Conservation (phyloP, 2,113 vertebrate species). For the Gobius niger region DNA sequence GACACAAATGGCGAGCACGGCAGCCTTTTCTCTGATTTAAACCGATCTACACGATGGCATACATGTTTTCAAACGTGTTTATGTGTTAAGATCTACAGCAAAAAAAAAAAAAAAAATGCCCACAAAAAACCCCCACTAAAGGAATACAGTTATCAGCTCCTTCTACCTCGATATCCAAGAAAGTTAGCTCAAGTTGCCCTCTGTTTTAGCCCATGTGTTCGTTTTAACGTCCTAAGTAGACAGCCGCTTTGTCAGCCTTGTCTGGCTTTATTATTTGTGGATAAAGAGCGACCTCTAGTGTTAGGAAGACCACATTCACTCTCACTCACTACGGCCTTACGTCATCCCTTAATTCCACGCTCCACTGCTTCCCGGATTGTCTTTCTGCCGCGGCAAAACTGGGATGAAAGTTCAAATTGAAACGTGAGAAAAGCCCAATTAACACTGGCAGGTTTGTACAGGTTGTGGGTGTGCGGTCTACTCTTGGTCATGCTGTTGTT, state of each 20-base stretch:
- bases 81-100: no score
- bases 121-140: no score
- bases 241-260: neutral
- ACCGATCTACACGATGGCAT: no score
- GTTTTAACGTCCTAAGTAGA: neutral
- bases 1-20: neutral
- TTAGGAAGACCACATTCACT: neutral
- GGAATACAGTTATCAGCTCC: no score
- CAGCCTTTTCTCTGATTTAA: no score
- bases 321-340: conserved; percentile 33
- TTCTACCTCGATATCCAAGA: no score
- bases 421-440: neutral
- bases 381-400: neutral
- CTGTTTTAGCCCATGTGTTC: neutral
- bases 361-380: conserved; percentile 5
- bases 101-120: no score
- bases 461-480: neutral
- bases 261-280: conserved; percentile 24
- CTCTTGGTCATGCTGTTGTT: neutral
- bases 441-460: neutral
- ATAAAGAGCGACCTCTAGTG: conserved; percentile 58
- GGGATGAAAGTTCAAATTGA: conserved; percentile 14
- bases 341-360: conserved; percentile 45
- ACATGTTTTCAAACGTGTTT: no score
- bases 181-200: no score